phyloP scores from a whole-genome alignment of 2,113 vertebrate genomes.

The Pseudopipra pipra region DNA sequence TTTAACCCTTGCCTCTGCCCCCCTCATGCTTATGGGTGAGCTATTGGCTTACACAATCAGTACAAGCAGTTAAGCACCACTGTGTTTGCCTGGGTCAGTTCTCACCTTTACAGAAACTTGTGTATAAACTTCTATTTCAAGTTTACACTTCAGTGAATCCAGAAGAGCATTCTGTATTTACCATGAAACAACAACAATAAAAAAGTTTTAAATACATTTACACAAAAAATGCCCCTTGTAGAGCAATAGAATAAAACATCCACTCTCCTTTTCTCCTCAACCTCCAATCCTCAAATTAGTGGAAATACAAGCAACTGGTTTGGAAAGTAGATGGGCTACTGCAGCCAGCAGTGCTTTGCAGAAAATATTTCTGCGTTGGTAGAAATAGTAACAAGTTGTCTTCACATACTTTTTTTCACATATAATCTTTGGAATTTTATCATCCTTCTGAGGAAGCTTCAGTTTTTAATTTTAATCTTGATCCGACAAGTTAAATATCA shows the following conservation, averaged over 20 bases:
- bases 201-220: not conserved
- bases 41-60: not conserved
- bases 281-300: not conserved
- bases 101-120: not conserved
- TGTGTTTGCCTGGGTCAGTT: not conserved
- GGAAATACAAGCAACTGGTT: not conserved
- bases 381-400: not conserved
- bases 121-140: not conserved
- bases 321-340: not conserved
- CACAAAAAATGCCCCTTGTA: not conserved
- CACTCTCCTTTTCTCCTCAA: not conserved
- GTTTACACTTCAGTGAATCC: not conserved
- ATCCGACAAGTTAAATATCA: not conserved
- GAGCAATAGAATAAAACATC: not conserved
- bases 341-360: not conserved
- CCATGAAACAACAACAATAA: not conserved
- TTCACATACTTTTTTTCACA: not conserved
- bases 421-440: not conserved
- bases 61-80: not conserved
- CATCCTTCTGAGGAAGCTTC: not conserved
- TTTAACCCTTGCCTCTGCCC: not conserved
- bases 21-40: not conserved
- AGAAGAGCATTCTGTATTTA: not conserved
- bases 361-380: not conserved
- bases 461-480: not conserved